Evolutionary conservation across 2,797 vertebrate species (phyloP).

Genomic region (Carcharodon carcharias): DNA sequence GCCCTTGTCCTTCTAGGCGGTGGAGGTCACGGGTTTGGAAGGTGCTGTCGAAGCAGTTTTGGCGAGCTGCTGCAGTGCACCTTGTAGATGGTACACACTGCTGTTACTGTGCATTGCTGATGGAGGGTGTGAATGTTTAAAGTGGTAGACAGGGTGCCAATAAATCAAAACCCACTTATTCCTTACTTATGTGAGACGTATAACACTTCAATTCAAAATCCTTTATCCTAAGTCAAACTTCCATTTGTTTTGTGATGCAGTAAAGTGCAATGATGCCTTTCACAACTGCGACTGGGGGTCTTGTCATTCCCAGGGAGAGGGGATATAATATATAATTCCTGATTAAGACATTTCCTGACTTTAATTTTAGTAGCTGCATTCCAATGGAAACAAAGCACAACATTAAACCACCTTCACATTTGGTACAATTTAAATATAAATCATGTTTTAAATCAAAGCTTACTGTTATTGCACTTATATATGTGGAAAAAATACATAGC

Average conservation of each 20-base stretch:
- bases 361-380: not conserved
- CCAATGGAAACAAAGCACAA: not conserved
- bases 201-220: not conserved
- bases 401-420: not conserved
- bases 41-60: not conserved
- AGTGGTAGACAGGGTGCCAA: not conserved
- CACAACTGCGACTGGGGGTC: not conserved
- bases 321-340: not conserved
- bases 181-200: not conserved
- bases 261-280: not conserved
- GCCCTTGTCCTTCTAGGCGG: too few relatives aligned
- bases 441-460: not conserved
- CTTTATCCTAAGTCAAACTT: not conserved
- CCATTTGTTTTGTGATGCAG: not conserved
- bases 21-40: not conserved
- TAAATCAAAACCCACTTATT: not conserved
- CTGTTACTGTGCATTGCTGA: not conserved
- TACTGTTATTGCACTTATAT: not conserved
- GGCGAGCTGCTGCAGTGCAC: not conserved
- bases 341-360: not conserved
- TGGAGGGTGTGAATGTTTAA: not conserved
- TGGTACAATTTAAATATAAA: conserved; percentile 19
- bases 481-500: conserved; percentile 1
- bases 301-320: not conserved
- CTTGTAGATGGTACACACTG: not conserved